Base-by-base conservation (phyloP, 2,113 vertebrate genomes). In the Sylvicapra grimmia region DNA sequence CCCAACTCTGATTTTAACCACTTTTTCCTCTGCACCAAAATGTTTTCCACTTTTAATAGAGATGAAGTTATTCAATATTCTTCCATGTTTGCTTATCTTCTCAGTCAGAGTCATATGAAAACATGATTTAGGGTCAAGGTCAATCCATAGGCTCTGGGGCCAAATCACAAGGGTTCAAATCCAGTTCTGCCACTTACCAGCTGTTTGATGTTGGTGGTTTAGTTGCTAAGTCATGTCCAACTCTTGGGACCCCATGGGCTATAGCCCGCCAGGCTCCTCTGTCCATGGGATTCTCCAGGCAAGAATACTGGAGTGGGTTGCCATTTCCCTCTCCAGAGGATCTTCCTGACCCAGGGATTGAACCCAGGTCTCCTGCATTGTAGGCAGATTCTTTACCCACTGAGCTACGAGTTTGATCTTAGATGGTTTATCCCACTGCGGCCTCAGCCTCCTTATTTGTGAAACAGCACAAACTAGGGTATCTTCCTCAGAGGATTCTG, bases 21-120 rank as follows among this genome's bases (percentile, higher is more conserved):
- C 56, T 33, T 80, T 85, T 79, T 72, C 53, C 93, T 36, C 23
- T 21, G 54, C 19, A 53, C 59, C 75, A n/a, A 79, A 72, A 79
- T 87, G 21, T 63, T 93, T 86, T 77, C 59, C 31, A 47, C 51
- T 89, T 84, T 80, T 65, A 72, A 56, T 84, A 86, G 86, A 94
- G 59, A 56, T 31, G 51, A 86, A 11, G 25, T 63, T 51, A 44
- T 59, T 75, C 40, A 36, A 29, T 51, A 29, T 40, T 90, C 94
- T 72, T 79, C 14, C 72, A 40, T 23, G 36, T 31, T 82, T 89
- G 51, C 40, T 92, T 86, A n/a, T 92, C 47, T 94, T 80, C 36
- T 27, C 68, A 58, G 82, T 49, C 59, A 86, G 18, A 44, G 29
- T 77, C 40, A n/a, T 44, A 33, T 19, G 58, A 15, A 95, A 80